Base-by-base conservation (phyloP, 1,140 invertebrate genomes). In the Matsumurasca onukii region DNA sequence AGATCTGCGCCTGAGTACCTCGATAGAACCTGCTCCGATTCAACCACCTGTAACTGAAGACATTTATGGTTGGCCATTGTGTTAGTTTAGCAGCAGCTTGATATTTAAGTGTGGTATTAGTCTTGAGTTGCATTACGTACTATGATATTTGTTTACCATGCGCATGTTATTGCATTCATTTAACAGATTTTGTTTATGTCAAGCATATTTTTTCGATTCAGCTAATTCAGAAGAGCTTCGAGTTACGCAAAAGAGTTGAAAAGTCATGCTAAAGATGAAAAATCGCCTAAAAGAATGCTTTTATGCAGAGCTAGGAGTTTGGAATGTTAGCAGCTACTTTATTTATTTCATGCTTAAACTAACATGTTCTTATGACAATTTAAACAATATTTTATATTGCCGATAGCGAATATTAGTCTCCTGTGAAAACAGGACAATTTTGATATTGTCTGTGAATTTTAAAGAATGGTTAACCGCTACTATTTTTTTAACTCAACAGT, bases 251-350 rank as follows among this genome's bases (percentile, higher is more conserved):
- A 59, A 51, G 30, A 27, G 25, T 59, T 25, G 12, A 59, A 22
- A 59, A 27, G 25, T 2, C 55, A 59, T 59, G 55, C 55, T 25
- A 52, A 39, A 39, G 49, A 15, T 52, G 49, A 52, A 52, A 52
- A 27, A 59, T 24, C 5, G 25, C 55, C 25, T 59, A 59, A 59
- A 27, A 29, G 3, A 5, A 9, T 27, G 12, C 9, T 25, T 29
- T 15, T 52, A 59, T 59, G 55, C 55, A 59, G 24, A 59, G 25
- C 55, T 59, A 59, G 30, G 24, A 45, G 39, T 51, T 51, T 51
- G n/a, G n/a, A 39, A 39, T 39, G 17, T 39, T 17, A 39, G 17
- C 17, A 17, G 34, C 34, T 39, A 39, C 34, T 39, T 17, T 5
- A 39, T 17, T 5, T 39, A 9, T 39, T 39, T 17, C 34, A 39